These are phyloP conservation scores for Cyphomyrus discorhynchus DNA, from an alignment of 2,113 vertebrate species.

Conservation along the genomic window DNA sequence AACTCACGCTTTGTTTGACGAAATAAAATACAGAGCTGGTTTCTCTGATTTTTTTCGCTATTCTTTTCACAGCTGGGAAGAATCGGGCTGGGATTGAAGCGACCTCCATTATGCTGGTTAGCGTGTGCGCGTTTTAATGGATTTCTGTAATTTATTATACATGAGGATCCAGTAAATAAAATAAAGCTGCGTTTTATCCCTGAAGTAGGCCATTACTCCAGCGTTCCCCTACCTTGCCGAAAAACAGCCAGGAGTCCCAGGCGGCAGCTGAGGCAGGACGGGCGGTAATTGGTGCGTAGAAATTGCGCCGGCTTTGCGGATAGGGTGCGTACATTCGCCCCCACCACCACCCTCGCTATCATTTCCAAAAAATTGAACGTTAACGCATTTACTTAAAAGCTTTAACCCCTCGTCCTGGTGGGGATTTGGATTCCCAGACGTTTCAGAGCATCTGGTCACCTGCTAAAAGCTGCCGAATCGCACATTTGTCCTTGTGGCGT, in stretches of 20 bases:
- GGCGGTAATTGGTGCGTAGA: slow-evolving; percentile 24
- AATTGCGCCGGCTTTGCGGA: slow-evolving; percentile 16
- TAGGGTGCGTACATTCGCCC: neutral
- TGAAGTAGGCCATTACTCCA: slow-evolving; percentile 33
- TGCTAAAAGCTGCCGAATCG: neutral
- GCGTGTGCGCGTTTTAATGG: slow-evolving; percentile 24
- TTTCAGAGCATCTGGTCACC: neutral
- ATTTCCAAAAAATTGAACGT: neutral
- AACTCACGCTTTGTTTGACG: neutral
- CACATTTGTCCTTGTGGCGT: neutral
- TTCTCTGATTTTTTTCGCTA: neutral
- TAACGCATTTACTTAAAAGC: slow-evolving; percentile 14
- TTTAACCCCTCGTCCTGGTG: neutral
- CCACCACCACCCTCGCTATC: neutral
- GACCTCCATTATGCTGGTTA: slow-evolving; percentile 20
- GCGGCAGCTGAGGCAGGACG: slow-evolving; percentile 8
- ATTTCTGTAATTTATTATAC: slow-evolving; percentile 32
- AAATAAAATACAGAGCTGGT: neutral
- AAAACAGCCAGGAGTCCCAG: slow-evolving; percentile 20
- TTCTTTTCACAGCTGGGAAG: neutral
- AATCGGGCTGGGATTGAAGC: neutral
- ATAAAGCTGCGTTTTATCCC: slow-evolving; percentile 33
- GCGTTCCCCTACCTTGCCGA: slow-evolving; percentile 8
- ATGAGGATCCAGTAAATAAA: slow-evolving; percentile 33
- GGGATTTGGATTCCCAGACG: slow-evolving; percentile 14